A percentile compares a stretch with the other conserved stretches of the same genome.
Conservation (phyloP, 2,888 invertebrate species). For the Idaea aversata region DNA sequence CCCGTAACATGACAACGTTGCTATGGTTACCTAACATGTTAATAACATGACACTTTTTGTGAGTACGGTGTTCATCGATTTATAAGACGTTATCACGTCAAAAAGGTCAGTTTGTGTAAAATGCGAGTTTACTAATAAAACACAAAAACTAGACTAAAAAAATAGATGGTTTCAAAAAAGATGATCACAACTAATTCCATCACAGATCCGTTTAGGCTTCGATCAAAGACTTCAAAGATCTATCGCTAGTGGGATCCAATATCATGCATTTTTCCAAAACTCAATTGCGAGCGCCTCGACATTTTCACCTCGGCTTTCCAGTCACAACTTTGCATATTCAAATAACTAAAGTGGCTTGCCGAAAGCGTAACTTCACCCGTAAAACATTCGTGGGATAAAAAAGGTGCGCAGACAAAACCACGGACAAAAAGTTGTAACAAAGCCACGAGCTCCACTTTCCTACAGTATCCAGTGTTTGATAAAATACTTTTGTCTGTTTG, state of each 20-base stretch:
- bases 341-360: constrained; percentile 27
- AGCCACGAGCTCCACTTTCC: constrained; percentile 22
- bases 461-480: constrained; percentile 29
- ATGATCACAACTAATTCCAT: background rate
- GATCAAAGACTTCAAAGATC: background rate
- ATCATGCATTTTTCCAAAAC: background rate
- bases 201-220: background rate
- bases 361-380: constrained; percentile 47
- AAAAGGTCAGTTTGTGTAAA: too few relatives aligned
- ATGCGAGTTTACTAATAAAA: background rate
- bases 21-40: too few relatives aligned
- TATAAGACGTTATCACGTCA: too few relatives aligned
- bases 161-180: background rate
- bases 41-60: too few relatives aligned
- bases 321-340: constrained; percentile 43
- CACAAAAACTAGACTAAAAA: background rate
- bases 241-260: background rate
- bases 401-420: constrained; percentile 40
- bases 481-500: constrained; percentile 29
- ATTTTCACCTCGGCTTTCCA: constrained; percentile 8
- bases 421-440: constrained; percentile 41
- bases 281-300: background rate
- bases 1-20: too few relatives aligned
- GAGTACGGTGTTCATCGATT: too few relatives aligned
- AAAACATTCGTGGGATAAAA: constrained; percentile 43